These are phyloP conservation scores for Spinus olivaceus DNA, from an alignment of 2,797 vertebrate species.

Conservation along the genomic window DNA sequence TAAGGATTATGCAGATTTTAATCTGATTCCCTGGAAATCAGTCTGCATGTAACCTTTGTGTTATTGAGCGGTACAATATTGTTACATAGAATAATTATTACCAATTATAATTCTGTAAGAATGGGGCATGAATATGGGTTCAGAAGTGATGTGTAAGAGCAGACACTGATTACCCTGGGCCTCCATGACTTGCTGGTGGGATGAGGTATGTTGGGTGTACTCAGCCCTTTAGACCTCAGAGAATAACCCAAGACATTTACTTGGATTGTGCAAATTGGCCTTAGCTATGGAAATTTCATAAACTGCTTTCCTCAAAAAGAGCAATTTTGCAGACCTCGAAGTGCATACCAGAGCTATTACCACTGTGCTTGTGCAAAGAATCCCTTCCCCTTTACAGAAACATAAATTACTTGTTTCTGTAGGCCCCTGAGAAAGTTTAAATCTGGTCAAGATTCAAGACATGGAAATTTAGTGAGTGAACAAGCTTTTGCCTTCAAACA, in stretches of 20 bases:
- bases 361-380: constrained; percentile 14
- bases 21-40: neutral
- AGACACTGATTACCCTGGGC: fast-evolving
- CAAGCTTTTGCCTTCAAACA: neutral
- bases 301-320: constrained; percentile 19
- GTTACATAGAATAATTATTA: neutral
- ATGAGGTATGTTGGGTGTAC: neutral
- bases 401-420: constrained; percentile 28
- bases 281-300: constrained; percentile 29
- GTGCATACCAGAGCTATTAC: constrained; percentile 49
- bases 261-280: constrained; percentile 24
- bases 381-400: constrained; percentile 25
- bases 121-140: neutral
- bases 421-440: constrained; percentile 28
- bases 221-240: neutral
- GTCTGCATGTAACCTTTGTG: neutral
- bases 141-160: neutral
- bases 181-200: neutral
- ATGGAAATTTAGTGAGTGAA: neutral
- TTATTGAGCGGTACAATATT: neutral
- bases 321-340: constrained; percentile 10
- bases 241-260: neutral
- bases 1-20: neutral
- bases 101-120: neutral
- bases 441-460: neutral